Percentiles rank a stretch among this genome's conserved stretches.
Conservation (phyloP, 2,888 invertebrate genomes). For the Chalcosyrphus nemorum region DNA sequence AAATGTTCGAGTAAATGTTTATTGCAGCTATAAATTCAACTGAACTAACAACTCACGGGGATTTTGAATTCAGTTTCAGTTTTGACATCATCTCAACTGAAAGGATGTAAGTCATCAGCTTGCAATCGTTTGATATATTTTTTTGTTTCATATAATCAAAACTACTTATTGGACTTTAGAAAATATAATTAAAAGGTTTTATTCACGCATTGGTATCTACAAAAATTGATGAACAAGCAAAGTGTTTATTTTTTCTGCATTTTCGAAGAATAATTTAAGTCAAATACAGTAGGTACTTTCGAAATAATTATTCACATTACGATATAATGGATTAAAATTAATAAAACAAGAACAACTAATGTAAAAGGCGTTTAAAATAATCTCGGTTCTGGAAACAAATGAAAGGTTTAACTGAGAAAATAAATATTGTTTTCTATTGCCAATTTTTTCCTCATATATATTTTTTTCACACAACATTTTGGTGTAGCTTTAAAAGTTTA, state of each 20-base stretch:
- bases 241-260: background rate
- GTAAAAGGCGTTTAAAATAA: background rate
- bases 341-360: background rate
- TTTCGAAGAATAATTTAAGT: background rate
- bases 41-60: too few species aligned
- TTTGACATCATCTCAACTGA: too few species aligned
- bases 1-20: too few species aligned
- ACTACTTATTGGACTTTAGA: background rate
- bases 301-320: background rate
- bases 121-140: background rate
- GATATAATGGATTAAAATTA: background rate
- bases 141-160: too few species aligned
- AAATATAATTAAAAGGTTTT: constrained; percentile 8
- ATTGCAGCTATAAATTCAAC: too few species aligned
- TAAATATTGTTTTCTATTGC: constrained; percentile 74
- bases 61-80: too few species aligned
- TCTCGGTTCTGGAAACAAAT: background rate
- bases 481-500: background rate
- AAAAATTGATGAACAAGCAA: background rate
- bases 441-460: constrained; percentile 74
- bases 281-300: background rate
- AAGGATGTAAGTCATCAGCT: background rate
- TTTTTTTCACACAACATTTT: constrained; percentile 44
- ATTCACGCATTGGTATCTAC: background rate
- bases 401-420: background rate